Conservation (phyloP, 2,888 invertebrate genomes). For the Drosophila pseudotalamancana region DNA sequence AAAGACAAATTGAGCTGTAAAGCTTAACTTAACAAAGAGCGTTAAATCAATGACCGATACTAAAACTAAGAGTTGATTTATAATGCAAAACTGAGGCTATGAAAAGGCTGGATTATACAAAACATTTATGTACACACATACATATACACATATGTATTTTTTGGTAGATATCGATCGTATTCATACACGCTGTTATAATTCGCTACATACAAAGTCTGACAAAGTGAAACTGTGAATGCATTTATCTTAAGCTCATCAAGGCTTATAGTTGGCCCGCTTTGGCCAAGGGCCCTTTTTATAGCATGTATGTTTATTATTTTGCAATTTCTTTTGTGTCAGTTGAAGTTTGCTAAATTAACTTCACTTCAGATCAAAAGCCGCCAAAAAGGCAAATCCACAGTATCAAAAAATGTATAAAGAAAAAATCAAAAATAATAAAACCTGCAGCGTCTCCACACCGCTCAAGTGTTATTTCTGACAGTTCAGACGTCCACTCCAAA, state of each 20-base stretch:
- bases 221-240: conserved; percentile 25
- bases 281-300: conserved; percentile 36
- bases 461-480: conserved; percentile 75
- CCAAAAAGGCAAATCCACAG: conserved; percentile 44
- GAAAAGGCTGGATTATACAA: conserved; percentile 8
- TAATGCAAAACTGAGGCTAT: no score
- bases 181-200: conserved; percentile 15
- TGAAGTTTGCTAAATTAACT: conserved; percentile 70
- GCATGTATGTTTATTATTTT: conserved; percentile 41
- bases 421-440: conserved; percentile 21
- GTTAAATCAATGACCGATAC: conserved; percentile 8
- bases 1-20: conserved; percentile 30
- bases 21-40: conserved; percentile 13
- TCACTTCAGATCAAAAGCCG: conserved; percentile 71
- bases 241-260: conserved; percentile 33
- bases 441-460: conserved; percentile 56
- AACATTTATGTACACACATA: background rate
- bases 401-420: conserved; percentile 15
- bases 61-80: conserved; percentile 7
- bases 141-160: no score
- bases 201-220: conserved; percentile 18
- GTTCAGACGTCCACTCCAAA: conserved; percentile 69
- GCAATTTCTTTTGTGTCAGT: conserved; percentile 63
- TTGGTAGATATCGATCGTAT: conserved; percentile 17
- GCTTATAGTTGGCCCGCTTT: conserved; percentile 29